Evolutionary conservation across 2,113 vertebrate genomes (phyloP).

Genomic region (Amia ocellicauda): DNA sequence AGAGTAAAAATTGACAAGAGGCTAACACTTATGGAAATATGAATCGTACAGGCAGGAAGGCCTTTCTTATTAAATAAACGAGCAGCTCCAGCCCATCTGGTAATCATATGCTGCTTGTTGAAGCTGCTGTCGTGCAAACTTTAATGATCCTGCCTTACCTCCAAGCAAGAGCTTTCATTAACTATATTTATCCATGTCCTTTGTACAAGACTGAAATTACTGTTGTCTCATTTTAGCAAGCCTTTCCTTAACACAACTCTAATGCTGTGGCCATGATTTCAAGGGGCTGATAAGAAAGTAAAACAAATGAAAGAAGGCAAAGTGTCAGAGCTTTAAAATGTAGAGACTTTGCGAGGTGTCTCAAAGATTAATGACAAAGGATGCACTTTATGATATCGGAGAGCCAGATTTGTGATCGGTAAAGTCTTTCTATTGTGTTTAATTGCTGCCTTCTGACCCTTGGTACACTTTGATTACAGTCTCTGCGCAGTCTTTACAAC

Average conservation of each 20-base stretch:
- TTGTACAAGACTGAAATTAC: constrained; percentile 46
- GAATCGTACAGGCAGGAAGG: not conserved
- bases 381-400: too few relatives aligned
- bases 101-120: constrained; percentile 59
- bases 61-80: constrained; percentile 50
- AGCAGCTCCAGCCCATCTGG: constrained; percentile 67
- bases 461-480: too few relatives aligned
- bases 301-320: not conserved
- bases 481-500: too few relatives aligned
- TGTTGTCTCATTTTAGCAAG: constrained; percentile 14
- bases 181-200: constrained; percentile 48
- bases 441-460: too few relatives aligned
- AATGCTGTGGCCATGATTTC: constrained; percentile 11
- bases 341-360: too few relatives aligned
- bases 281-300: not conserved
- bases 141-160: constrained; percentile 59
- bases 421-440: too few relatives aligned
- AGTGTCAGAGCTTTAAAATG: too few relatives aligned
- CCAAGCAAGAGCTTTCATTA: constrained; percentile 57
- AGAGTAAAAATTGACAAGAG: not conserved
- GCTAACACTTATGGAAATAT: not conserved
- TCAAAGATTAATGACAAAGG: too few relatives aligned
- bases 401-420: too few relatives aligned
- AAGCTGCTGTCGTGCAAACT: constrained; percentile 48
- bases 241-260: constrained; percentile 22